Conservation (phyloP, 2,113 vertebrate species). For the Pungitius pungitius region DNA sequence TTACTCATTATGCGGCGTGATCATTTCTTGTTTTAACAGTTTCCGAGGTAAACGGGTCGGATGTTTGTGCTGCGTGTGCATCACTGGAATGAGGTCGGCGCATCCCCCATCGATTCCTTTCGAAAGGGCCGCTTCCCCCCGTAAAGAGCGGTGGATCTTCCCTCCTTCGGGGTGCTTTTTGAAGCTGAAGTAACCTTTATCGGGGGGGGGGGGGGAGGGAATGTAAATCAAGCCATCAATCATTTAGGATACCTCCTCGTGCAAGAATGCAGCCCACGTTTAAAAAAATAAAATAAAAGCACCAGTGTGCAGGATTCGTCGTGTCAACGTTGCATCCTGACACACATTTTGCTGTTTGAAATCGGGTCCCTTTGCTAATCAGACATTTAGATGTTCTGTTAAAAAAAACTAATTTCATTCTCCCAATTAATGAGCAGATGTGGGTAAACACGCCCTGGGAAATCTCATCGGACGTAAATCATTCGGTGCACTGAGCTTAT, state of each 20-base stretch:
- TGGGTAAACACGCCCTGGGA: no score
- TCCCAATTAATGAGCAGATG: no score
- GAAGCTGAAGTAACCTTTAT: conserved; percentile 14
- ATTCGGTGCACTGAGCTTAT: not conserved
- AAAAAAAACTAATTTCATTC: no score
- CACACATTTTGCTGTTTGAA: not conserved
- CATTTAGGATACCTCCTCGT: not conserved
- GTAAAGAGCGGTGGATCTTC: conserved; percentile 29
- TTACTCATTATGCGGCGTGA: conserved; percentile 68
- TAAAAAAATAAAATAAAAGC: no score
- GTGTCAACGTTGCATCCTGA: not conserved
- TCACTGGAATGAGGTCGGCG: conserved; percentile 63
- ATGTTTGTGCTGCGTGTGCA: conserved; percentile 68
- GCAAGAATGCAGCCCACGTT: not conserved
- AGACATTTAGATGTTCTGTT: no score
- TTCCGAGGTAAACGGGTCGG: conserved; percentile 69
- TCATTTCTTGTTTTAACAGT: conserved; percentile 58
- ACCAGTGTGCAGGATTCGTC: not conserved
- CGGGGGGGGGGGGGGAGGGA: conserved; percentile 11
- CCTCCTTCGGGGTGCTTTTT: conserved; percentile 16
- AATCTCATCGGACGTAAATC: no score
- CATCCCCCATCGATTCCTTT: conserved; percentile 63
- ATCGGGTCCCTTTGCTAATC: no score
- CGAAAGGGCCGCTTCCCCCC: conserved; percentile 39
- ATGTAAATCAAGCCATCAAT: conserved; percentile 3